phyloP scores from a whole-genome alignment of 2,888 invertebrate species.

The Mesorhabditis sp. region DNA sequence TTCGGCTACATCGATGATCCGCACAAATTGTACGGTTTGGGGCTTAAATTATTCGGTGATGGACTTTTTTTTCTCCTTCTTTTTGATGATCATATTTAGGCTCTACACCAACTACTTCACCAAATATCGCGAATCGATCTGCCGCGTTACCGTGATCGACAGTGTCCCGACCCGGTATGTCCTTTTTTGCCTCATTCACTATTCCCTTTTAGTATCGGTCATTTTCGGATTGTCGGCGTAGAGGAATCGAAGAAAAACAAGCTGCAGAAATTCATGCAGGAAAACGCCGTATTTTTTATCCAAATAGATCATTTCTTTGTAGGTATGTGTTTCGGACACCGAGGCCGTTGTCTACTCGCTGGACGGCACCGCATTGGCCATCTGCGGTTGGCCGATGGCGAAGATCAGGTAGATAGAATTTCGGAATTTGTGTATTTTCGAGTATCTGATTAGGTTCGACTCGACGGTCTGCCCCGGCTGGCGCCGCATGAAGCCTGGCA shows the following conservation, averaged over 20 bases:
- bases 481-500: background rate
- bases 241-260: background rate
- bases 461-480: background rate
- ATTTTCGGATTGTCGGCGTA: background rate
- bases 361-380: too few species aligned
- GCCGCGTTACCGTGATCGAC: background rate
- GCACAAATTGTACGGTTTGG: background rate
- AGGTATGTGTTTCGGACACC: too few species aligned
- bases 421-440: background rate
- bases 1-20: conserved; percentile 3
- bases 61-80: background rate
- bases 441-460: background rate
- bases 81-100: background rate
- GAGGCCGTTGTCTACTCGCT: too few species aligned
- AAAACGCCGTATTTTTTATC: background rate
- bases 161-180: background rate
- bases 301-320: too few species aligned
- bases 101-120: background rate
- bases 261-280: background rate
- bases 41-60: too few species aligned
- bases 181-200: background rate
- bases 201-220: background rate
- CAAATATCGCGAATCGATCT: background rate
- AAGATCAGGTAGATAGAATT: background rate
- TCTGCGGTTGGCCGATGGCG: too few species aligned